phyloP scores from a whole-genome alignment of 2,797 vertebrate species.

The Silurus lanzhouensis region DNA sequence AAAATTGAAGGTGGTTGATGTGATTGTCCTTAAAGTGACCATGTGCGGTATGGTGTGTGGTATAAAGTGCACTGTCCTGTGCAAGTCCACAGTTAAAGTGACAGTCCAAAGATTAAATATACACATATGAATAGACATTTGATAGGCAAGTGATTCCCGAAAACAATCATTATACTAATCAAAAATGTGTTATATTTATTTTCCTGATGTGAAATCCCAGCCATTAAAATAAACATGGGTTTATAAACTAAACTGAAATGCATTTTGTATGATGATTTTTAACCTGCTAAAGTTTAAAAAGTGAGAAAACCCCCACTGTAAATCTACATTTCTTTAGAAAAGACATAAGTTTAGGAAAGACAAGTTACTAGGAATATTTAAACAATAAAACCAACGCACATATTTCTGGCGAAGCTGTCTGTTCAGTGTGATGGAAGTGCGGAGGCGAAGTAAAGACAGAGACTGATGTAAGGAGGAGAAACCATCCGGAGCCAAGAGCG shows the following conservation, averaged over 20 bases:
- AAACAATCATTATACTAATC: neutral
- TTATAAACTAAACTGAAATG: neutral
- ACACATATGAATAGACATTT: no score
- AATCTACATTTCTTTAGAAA: neutral
- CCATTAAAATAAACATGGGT: neutral
- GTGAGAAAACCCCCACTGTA: neutral
- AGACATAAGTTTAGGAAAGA: neutral
- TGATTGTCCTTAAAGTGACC: no score
- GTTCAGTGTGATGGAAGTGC: conserved; percentile 49
- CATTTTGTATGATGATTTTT: neutral
- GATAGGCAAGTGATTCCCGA: neutral
- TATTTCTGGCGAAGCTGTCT: neutral
- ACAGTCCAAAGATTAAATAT: no score
- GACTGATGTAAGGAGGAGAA: conserved; percentile 62
- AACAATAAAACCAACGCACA: neutral
- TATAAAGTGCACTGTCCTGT: no score
- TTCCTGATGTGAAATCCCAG: neutral
- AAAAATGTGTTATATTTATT: neutral
- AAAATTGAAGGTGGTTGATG: no score
- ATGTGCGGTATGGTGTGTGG: no score
- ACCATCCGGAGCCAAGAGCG: conserved; percentile 72
- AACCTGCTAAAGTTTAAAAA: neutral
- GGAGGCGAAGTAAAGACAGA: conserved; percentile 55
- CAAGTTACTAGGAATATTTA: neutral
- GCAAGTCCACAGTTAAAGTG: no score